Percentiles rank a stretch among this genome's conserved stretches.
Evolutionary conservation across 1,140 invertebrate species (phyloP).

Genomic region (Lordiphosa collinella): DNA sequence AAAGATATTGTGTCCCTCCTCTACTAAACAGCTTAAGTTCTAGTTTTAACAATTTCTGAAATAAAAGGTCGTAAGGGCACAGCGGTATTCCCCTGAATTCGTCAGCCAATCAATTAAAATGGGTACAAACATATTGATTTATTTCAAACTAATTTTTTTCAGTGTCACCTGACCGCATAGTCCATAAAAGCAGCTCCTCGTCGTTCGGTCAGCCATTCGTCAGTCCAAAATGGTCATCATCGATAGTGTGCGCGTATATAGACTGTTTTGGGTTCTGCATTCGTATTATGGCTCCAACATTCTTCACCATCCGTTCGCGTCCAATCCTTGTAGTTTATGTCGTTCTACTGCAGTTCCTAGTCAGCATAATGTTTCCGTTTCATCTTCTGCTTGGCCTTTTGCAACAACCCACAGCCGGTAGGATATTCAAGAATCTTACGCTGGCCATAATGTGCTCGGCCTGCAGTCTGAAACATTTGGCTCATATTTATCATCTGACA

Average conservation of each 20-base stretch:
- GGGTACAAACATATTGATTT: too few species aligned
- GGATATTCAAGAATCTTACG: slow-evolving; percentile 38
- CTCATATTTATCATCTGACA: slow-evolving; percentile 23
- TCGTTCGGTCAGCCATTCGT: background rate
- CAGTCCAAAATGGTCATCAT: slow-evolving; percentile 9
- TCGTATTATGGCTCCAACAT: slow-evolving; percentile 32
- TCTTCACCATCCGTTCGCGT: slow-evolving; percentile 17
- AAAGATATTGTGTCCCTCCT: too few species aligned
- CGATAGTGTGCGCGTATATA: slow-evolving; percentile 46
- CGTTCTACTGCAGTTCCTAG: slow-evolving; percentile 23
- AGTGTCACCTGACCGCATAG: background rate
- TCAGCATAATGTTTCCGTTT: slow-evolving; percentile 44
- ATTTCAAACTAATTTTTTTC: background rate
- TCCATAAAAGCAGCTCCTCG: slow-evolving; percentile 28
- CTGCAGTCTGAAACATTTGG: slow-evolving; percentile 47
- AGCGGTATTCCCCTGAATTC: too few species aligned
- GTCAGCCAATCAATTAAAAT: too few species aligned
- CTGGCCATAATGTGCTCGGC: slow-evolving; percentile 25
- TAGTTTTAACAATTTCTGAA: too few species aligned
- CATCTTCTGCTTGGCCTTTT: slow-evolving; percentile 40
- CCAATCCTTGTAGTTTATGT: slow-evolving; percentile 7
- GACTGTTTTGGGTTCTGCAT: slow-evolving; percentile 50
- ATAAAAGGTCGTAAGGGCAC: too few species aligned
- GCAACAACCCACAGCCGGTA: slow-evolving; percentile 4
- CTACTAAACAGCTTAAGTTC: too few species aligned